Evolutionary conservation across 2,797 vertebrate species (phyloP).

Genomic region (Clangula hyemalis): DNA sequence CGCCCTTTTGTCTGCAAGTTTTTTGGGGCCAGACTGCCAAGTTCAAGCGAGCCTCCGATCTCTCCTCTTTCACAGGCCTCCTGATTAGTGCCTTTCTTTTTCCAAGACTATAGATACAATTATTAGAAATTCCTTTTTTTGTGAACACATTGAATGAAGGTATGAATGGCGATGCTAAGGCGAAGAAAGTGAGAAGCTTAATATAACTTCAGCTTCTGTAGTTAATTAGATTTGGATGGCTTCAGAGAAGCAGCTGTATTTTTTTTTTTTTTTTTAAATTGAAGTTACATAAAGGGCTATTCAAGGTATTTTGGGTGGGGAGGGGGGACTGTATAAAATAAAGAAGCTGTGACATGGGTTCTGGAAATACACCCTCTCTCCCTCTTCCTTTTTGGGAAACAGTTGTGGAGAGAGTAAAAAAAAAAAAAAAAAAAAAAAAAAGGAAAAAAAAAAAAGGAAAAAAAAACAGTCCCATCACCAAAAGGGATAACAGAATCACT

Average conservation of each 20-base stretch:
- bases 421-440: background rate
- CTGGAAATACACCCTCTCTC: slow-evolving; percentile 64
- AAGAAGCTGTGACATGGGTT: slow-evolving; percentile 66
- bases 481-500: slow-evolving; percentile 19
- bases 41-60: slow-evolving; percentile 77
- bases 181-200: slow-evolving; percentile 79
- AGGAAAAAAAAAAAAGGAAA: background rate
- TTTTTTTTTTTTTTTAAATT: slow-evolving; percentile 61
- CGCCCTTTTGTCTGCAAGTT: slow-evolving; percentile 75
- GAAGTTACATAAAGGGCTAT: slow-evolving; percentile 75
- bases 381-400: background rate
- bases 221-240: slow-evolving; percentile 86
- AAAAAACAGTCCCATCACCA: slow-evolving; percentile 7
- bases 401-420: background rate
- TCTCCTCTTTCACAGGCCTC: slow-evolving; percentile 78
- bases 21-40: slow-evolving; percentile 76
- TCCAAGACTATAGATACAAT: slow-evolving; percentile 82
- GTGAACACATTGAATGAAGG: slow-evolving; percentile 79
- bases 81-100: slow-evolving; percentile 81
- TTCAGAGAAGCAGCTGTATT: slow-evolving; percentile 81
- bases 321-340: slow-evolving; percentile 68
- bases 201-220: slow-evolving; percentile 77
- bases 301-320: slow-evolving; percentile 77
- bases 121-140: slow-evolving; percentile 83
- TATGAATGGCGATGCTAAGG: slow-evolving; percentile 82